Evolutionary conservation across 2,888 invertebrate genomes (phyloP).

Genomic region (Salpingus planirostris): DNA sequence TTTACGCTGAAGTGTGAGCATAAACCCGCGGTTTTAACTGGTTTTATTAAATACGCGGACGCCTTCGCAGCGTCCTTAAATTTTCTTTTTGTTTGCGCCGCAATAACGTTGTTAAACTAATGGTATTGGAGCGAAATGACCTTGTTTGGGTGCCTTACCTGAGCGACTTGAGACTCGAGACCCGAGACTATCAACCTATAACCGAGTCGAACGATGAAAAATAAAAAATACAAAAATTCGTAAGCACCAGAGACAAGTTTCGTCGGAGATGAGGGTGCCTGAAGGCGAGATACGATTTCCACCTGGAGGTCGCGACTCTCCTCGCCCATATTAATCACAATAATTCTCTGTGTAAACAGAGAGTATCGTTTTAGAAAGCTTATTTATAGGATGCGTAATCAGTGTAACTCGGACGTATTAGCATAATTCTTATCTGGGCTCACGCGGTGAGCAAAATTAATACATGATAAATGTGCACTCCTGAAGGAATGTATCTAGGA

Average conservation of each 20-base stretch:
- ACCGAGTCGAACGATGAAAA: too few species aligned
- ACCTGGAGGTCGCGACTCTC: too few species aligned
- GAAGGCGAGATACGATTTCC: too few species aligned
- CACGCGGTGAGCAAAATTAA: conserved; percentile 24
- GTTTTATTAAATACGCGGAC: conserved; percentile 33
- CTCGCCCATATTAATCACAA: conserved; percentile 25
- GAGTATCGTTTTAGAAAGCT: conserved; percentile 22
- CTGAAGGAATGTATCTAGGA: conserved; percentile 9
- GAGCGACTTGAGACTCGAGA: too few species aligned
- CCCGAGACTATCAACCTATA: too few species aligned
- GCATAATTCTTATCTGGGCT: conserved; percentile 24
- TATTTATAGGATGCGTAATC: conserved; percentile 24
- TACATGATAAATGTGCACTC: conserved; percentile 22
- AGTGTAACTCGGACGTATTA: conserved; percentile 24
- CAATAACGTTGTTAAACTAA: conserved; percentile 11
- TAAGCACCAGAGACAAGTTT: too few species aligned
- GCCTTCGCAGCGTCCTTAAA: conserved; percentile 26
- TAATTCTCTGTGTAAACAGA: conserved; percentile 23
- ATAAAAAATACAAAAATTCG: too few species aligned
- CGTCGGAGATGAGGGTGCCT: too few species aligned
- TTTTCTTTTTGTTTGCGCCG: conserved; percentile 16
- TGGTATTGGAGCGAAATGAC: conserved; percentile 1
- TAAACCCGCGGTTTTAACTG: conserved; percentile 32
- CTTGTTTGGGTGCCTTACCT: not conserved
- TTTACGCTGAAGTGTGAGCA: conserved; percentile 31